A percentile compares a stretch with the other conserved stretches of the same genome.
These are phyloP conservation scores for Ceratothoa steindachneri DNA, from an alignment of 2,888 invertebrate genomes.

Conservation along the genomic window DNA sequence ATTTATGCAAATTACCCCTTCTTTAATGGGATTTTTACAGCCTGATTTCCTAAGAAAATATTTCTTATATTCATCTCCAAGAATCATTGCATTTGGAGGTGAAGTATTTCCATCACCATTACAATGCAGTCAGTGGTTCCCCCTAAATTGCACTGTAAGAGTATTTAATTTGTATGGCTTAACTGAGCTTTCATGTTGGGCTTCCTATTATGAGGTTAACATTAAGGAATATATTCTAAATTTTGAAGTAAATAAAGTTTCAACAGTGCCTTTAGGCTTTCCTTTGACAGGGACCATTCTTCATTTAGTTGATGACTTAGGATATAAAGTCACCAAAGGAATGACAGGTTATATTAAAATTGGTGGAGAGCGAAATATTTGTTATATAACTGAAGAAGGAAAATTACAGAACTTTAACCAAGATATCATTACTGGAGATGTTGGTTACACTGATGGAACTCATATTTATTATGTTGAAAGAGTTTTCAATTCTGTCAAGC, in stretches of 20 bases:
- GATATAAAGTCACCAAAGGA: not conserved
- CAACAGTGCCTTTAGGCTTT: constrained; percentile 1
- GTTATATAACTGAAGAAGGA: not conserved
- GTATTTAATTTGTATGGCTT: constrained; percentile 15
- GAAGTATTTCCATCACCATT: not conserved
- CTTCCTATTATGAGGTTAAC: not conserved
- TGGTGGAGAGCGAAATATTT: not conserved
- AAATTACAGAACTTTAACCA: not conserved
- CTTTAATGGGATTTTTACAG: not conserved
- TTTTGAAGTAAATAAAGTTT: not conserved
- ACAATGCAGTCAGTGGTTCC: not conserved
- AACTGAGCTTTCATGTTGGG: constrained; percentile 16
- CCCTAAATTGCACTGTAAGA: not conserved
- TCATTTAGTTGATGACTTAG: not conserved
- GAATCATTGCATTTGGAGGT: not conserved
- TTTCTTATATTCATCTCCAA: not conserved
- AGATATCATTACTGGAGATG: not conserved
- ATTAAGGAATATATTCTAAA: not conserved
- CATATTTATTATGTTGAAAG: constrained; percentile 5
- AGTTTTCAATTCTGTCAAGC: not conserved
- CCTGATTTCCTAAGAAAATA: not conserved
- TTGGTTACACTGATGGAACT: not conserved
- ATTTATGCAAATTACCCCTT: constrained; percentile 2
- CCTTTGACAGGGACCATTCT: not conserved
- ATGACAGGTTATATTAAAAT: not conserved